Evolutionary conservation across 2,888 invertebrate genomes (phyloP), one percentile per base, ranked within the genome.

Genomic region (Fragum whitleyi): DNA sequence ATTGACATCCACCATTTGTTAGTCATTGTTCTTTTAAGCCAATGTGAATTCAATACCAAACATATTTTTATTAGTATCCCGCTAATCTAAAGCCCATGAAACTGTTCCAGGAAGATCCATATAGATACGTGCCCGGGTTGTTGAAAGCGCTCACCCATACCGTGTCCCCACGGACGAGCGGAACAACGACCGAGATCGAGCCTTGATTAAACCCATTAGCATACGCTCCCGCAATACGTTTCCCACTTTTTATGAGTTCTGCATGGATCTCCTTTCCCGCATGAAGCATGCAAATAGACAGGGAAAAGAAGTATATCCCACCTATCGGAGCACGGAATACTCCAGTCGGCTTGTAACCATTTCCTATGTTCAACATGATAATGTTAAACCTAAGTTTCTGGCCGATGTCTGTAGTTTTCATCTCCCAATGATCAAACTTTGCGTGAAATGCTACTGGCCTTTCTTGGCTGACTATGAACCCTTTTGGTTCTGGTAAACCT

Each of bases 361-460:
- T 32, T 11, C 62, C 62, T 1, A 7, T 19, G 62, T 62, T 32
- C 28, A 62, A n/a, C 28, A 29, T 32, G 14, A n/a, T 29, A n/a
- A 29, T 29, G 28, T 62, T 29, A 16, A 62, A 62, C 19, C 26
- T 16, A n/a, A 62, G 29, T 11, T 62, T 62, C n/a, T 62, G 29
- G 1, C 2, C 1, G 7, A 29, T 26, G 16, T 2, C 62, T 1
- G 29, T 19, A n/a, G 26, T 1, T 7, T 3, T 11, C 14, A 62
- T 29, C 16, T 5, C 28, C 7, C 16, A 1, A 16, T 62, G 7
- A 16, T 29, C 29, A 16, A 62, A 29, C 3, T 11, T 26, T 2
- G 62, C 62, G 32, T 62, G 62, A 29, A 62, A 62, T 9, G 62
- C 62, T 14, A 62, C 16, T 29, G 62, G 62, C 14, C 62, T 14